phyloP scores from a whole-genome alignment of 2,888 invertebrate species.

The Phengaris alcon region DNA sequence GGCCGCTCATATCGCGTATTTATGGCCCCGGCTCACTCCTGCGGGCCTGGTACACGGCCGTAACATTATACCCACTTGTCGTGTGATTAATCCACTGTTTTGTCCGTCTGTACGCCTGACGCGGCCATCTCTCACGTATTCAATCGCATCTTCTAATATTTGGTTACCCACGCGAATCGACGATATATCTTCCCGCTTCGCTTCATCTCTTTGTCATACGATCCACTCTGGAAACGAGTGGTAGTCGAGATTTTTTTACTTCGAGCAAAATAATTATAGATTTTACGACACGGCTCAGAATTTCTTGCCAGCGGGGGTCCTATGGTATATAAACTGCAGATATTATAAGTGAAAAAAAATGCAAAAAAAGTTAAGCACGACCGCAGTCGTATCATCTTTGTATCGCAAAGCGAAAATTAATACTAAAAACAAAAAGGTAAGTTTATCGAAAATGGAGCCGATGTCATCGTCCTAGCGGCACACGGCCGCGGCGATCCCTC shows the following conservation, averaged over 20 bases:
- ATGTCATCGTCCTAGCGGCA: conserved; percentile 64
- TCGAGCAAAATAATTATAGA: conserved; percentile 26
- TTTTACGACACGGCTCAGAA: conserved; percentile 32
- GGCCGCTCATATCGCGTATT: conserved; percentile 70
- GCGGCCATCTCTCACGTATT: conserved; percentile 42
- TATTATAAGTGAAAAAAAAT: conserved; percentile 37
- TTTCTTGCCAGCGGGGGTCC: conserved; percentile 37
- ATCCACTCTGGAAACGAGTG: neutral
- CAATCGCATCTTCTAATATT: conserved; percentile 31
- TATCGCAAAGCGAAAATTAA: conserved; percentile 68
- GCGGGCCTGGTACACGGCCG: conserved; percentile 58
- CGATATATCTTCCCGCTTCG: conserved; percentile 24
- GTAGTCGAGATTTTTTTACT: conserved; percentile 6
- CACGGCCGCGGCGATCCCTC: conserved; percentile 55
- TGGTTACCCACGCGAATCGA: conserved; percentile 33
- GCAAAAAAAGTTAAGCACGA: conserved; percentile 40
- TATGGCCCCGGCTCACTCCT: conserved; percentile 62
- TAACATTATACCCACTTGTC: conserved; percentile 62
- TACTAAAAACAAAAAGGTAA: conserved; percentile 57
- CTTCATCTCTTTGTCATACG: conserved; percentile 12
- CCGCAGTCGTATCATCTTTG: conserved; percentile 47
- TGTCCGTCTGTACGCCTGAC: conserved; percentile 46
- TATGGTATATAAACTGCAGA: conserved; percentile 28
- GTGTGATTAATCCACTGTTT: conserved; percentile 58
- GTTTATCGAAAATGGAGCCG: conserved; percentile 66